Evolutionary conservation across 2,113 vertebrate genomes (phyloP).

Genomic region (Oncorhynchus masou): DNA sequence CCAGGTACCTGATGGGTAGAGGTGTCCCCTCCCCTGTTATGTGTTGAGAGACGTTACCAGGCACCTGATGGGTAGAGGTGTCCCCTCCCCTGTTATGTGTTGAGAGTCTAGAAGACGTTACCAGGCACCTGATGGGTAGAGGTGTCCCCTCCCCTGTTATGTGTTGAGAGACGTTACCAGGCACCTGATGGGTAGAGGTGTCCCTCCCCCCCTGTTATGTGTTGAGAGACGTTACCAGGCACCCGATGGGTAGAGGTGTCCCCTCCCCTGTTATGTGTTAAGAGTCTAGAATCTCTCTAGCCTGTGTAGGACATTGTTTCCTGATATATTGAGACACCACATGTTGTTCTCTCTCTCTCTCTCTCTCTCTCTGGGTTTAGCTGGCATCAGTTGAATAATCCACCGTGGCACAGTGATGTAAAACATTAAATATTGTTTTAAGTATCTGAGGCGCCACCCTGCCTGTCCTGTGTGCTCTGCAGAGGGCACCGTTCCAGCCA

Average conservation of each 20-base stretch:
- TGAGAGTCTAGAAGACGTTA: no score
- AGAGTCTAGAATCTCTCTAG: background rate
- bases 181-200: no score
- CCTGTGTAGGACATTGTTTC: constrained; percentile 54
- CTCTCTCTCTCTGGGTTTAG: constrained; percentile 58
- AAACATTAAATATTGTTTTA: constrained; percentile 74
- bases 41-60: no score
- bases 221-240: background rate
- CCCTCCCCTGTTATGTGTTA: background rate
- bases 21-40: no score
- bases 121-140: no score
- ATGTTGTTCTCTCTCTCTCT: constrained; percentile 48
- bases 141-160: no score
- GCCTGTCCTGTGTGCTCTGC: constrained; percentile 32
- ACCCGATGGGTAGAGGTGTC: background rate
- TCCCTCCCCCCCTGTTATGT: no score
- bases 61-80: no score
- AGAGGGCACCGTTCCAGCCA: constrained; percentile 60
- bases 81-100: no score
- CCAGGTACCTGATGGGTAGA: no score
- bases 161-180: no score
- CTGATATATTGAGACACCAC: constrained; percentile 59
- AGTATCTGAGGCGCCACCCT: constrained; percentile 71
- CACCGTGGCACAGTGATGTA: constrained; percentile 61
- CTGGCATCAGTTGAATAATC: constrained; percentile 51